Evolutionary conservation across 2,888 invertebrate species (phyloP).

Genomic region (Amblyjoppa fuscipennis): DNA sequence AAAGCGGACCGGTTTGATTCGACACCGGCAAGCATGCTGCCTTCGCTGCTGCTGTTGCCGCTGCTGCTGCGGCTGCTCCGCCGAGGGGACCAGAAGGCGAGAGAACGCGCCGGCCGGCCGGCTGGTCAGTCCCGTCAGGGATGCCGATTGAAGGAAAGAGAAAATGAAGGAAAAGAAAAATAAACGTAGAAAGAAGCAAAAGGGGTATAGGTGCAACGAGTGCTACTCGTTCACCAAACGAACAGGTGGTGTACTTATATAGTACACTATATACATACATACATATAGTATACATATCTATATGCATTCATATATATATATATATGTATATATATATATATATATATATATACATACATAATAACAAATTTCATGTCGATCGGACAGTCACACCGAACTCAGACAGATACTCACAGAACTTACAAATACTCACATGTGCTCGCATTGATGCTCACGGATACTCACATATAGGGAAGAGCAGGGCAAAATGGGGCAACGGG

Average conservation of each 20-base stretch:
- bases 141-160: conserved; percentile 47
- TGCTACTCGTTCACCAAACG: conserved; percentile 46
- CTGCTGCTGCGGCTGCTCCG: conserved; percentile 59
- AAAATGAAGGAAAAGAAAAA: conserved; percentile 45
- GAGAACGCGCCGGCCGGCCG: conserved; percentile 73
- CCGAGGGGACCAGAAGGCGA: conserved; percentile 76
- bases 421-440: no score
- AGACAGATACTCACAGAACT: no score
- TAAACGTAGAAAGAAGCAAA: conserved; percentile 26
- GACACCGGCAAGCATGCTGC: conserved; percentile 73
- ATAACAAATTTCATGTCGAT: no score
- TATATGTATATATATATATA: neutral
- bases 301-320: neutral
- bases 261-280: neutral
- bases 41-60: conserved; percentile 49
- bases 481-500: no score
- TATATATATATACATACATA: neutral
- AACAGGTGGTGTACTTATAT: conserved; percentile 60
- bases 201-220: conserved; percentile 48
- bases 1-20: conserved; percentile 83
- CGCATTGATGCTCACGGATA: no score
- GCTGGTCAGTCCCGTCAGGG: conserved; percentile 62
- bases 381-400: no score
- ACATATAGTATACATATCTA: neutral
- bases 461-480: no score